Conservation (phyloP, 1,140 invertebrate genomes). For the Eumeta japonica region DNA sequence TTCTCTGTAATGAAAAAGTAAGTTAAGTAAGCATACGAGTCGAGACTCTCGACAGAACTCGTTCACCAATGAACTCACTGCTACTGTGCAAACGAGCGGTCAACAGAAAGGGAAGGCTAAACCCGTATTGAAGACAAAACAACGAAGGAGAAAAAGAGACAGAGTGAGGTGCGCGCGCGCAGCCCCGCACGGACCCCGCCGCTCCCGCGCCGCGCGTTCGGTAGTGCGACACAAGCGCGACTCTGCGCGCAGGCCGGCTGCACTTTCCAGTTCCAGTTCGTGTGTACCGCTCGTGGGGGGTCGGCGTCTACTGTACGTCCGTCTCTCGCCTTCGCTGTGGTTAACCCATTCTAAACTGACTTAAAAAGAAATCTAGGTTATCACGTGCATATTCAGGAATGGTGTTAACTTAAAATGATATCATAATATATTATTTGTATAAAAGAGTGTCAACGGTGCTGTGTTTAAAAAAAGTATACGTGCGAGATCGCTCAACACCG, state of each 20-base stretch:
- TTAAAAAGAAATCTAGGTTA: too few species aligned
- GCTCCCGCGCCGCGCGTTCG: too few species aligned
- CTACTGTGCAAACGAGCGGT: conserved; percentile 44
- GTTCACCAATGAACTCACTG: conserved; percentile 36
- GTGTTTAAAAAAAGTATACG: too few species aligned
- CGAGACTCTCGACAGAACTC: conserved; percentile 42
- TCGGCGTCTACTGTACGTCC: conserved; percentile 31
- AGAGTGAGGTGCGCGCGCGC: conserved; percentile 34
- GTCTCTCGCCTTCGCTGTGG: conserved; percentile 37
- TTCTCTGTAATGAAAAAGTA: too few species aligned
- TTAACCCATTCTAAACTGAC: conserved; percentile 28
- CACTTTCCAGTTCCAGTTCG: conserved; percentile 38
- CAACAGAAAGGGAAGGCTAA: conserved; percentile 19
- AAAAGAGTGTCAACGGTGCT: conserved; percentile 28
- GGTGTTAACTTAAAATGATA: conserved; percentile 9
- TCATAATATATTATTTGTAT: too few species aligned
- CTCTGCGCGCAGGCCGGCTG: conserved; percentile 28
- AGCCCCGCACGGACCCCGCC: conserved; percentile 13
- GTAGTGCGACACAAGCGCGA: conserved; percentile 36
- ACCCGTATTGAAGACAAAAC: not conserved
- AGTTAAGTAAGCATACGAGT: too few species aligned
- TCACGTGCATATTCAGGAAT: too few species aligned
- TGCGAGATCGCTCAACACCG: too few species aligned
- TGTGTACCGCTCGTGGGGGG: conserved; percentile 38
- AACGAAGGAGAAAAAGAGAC: conserved; percentile 20